These are phyloP conservation scores for Dioctria linearis DNA, from an alignment of 2,888 invertebrate species.

Conservation along the genomic window DNA sequence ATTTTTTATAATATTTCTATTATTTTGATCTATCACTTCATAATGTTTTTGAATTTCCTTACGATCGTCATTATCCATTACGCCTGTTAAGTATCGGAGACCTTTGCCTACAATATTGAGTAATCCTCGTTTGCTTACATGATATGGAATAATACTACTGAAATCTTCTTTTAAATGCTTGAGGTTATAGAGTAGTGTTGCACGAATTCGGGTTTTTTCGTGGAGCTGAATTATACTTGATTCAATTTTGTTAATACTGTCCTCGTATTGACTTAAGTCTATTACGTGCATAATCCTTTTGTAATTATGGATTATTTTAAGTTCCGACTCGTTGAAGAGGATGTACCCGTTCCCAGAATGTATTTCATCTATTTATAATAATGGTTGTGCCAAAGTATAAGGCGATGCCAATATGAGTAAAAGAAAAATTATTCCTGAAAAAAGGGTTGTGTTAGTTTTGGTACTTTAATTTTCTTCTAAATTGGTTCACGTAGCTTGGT, in stretches of 20 bases:
- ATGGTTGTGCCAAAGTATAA: constrained; percentile 1
- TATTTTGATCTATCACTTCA: constrained; percentile 32
- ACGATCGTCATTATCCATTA: constrained; percentile 29
- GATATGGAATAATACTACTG: constrained; percentile 33
- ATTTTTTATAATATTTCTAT: not conserved
- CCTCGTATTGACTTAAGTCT: constrained; percentile 16
- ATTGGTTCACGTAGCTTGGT: constrained; percentile 28
- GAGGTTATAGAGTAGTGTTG: too few relatives aligned
- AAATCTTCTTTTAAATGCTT: constrained; percentile 34
- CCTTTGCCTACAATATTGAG: constrained; percentile 18
- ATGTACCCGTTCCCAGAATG: too few relatives aligned
- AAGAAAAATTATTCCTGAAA: constrained; percentile 28
- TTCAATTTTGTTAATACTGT: not conserved
- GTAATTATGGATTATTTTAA: constrained; percentile 10
- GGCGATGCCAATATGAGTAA: not conserved
- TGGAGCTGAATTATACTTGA: too few relatives aligned
- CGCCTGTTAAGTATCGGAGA: not conserved
- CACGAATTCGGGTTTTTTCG: too few relatives aligned
- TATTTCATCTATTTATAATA: constrained; percentile 9
- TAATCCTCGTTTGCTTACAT: constrained; percentile 24
- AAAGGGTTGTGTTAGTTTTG: constrained; percentile 20
- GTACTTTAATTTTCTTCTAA: constrained; percentile 45
- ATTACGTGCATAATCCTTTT: constrained; percentile 1
- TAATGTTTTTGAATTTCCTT: constrained; percentile 19
- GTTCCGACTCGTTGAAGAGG: constrained; percentile 15